These are phyloP conservation scores for Saxicola maurus DNA, from an alignment of 2,797 vertebrate genomes.

Conservation along the genomic window DNA sequence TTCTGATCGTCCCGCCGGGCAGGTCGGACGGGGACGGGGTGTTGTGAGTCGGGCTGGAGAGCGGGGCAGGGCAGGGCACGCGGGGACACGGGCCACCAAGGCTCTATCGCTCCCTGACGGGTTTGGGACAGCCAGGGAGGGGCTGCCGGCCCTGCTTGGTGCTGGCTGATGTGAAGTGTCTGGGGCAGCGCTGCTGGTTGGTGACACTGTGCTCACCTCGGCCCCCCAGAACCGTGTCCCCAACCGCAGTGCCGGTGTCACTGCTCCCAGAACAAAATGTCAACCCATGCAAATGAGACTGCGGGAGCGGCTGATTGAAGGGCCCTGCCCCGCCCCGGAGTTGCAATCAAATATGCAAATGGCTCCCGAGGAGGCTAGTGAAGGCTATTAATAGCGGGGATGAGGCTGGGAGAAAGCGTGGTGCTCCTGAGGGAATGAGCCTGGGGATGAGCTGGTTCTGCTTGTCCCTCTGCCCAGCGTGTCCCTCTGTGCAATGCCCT, in stretches of 20 bases:
- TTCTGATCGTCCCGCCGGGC: background rate
- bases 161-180: background rate
- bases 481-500: background rate
- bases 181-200: background rate
- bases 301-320: slow-evolving; percentile 64
- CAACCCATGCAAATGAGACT: slow-evolving; percentile 72
- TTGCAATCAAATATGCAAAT: slow-evolving; percentile 77
- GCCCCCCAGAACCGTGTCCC: background rate
- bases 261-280: slow-evolving; percentile 28
- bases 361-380: slow-evolving; percentile 46
- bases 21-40: background rate
- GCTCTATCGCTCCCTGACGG: background rate
- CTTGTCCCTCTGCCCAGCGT: background rate
- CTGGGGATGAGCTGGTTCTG: background rate
- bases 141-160: background rate
- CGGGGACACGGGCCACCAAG: background rate
- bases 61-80: background rate
- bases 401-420: background rate
- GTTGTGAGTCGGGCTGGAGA: background rate
- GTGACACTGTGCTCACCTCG: background rate
- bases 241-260: background rate
- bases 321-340: slow-evolving; percentile 61
- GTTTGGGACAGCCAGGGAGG: background rate
- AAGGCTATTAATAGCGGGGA: slow-evolving; percentile 52
- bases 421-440: background rate